Conservation (phyloP, 2,888 invertebrate genomes). For the Brassicogethes aeneus region DNA sequence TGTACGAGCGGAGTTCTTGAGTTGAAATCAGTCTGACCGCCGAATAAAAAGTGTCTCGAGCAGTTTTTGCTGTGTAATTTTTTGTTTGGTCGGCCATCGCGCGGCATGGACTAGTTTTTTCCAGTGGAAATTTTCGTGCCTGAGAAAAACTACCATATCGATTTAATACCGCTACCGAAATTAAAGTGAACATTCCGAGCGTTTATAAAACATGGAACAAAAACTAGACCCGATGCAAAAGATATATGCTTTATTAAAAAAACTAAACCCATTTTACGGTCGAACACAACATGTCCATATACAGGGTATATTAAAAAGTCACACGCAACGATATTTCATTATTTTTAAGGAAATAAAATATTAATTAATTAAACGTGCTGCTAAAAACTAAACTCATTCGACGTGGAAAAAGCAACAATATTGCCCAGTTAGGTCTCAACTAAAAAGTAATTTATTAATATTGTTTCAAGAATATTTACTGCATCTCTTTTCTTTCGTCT, state of each 20-base stretch:
- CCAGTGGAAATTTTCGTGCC: constrained; percentile 34
- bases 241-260: constrained; percentile 1
- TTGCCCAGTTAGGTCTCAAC: too few relatives aligned
- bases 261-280: neutral
- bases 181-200: constrained; percentile 30
- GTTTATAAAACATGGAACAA: neutral
- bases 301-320: too few relatives aligned
- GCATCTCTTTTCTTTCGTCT: too few relatives aligned
- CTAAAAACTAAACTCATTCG: too few relatives aligned
- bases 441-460: too few relatives aligned
- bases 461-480: too few relatives aligned
- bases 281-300: too few relatives aligned
- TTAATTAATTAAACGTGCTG: too few relatives aligned
- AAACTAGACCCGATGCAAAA: neutral
- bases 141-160: constrained; percentile 33
- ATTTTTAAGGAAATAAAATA: too few relatives aligned
- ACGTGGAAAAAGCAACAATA: too few relatives aligned
- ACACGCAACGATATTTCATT: too few relatives aligned
- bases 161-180: constrained; percentile 32
- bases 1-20: neutral
- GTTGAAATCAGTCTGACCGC: neutral
- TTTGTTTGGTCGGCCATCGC: constrained; percentile 20
- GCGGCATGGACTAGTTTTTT: constrained; percentile 39
- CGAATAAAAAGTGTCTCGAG: constrained; percentile 2
- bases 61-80: constrained; percentile 1